Evolutionary conservation across 1,140 invertebrate species (phyloP), one percentile per base, ranked within the genome.

Genomic region (Orussus abietinus): DNA sequence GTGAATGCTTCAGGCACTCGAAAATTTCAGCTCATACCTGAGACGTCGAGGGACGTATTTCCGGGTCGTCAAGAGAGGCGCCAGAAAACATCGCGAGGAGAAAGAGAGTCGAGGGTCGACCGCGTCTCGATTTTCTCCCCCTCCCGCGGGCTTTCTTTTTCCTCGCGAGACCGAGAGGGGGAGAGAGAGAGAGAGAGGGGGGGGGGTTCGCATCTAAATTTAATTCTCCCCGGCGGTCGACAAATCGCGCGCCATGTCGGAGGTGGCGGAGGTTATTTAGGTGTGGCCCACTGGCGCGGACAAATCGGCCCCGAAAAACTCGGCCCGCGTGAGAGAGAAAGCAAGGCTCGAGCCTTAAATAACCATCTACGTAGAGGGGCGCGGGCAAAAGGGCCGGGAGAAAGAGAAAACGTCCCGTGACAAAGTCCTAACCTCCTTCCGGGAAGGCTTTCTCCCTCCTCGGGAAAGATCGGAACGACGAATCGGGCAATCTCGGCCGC

Each of bases 21-120:
- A n/a, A 19, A 37, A 44, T 34, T 15, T 9, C 18, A 4, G 29
- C 12, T 4, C 5, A 18, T 22, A 48, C 39, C 44, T 48, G 44
- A 48, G 45, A 45, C 45, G 35, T 46, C 46, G 39, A 36, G 40
- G 35, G 10, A 45, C 42, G 32, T 38, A 37, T 45, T 48, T 45
- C 36, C 13, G 29, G 19, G 6, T 37, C 36, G 22, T 45, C 36
- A 25, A 20, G 20, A 35, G 46, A 36, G 40, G 19, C 32, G 33
- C 15, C 14, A 20, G 12, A 18, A 26, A 18, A 7, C 1, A 1
- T n/a, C 15, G 26, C 37, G 13, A 13, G 21, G 42, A 41, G 11
- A 31, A 26, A 38, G 50, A 42, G 28, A 36, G 44, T 28, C 39
- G 31, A 33, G 19, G 31, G 28, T 26, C 20, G 28, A 35, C 14